Evolutionary conservation across 1,140 invertebrate species (phyloP), one percentile per base, ranked within the genome.

Genomic region (Microplitis demolitor): DNA sequence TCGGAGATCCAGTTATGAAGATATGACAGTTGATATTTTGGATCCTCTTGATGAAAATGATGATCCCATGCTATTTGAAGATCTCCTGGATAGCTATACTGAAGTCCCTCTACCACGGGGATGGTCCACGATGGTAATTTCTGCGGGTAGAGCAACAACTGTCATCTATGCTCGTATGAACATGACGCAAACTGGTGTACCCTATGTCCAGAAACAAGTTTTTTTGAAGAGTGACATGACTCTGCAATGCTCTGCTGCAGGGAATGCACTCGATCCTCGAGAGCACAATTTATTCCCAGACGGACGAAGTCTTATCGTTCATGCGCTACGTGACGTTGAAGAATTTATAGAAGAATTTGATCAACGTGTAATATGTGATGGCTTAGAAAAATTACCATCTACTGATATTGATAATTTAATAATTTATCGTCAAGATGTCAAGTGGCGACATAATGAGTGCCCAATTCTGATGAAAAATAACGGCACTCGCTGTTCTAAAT

Each of bases 281-380:
- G 66, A 80, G 14, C 78, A 82, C 62, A 83, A 82, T 77, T 78
- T 86, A 9, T 63, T 83, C 66, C 78, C 63, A 67, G 77, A 82
- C 16, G 78, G 77, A 6, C 79, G 74, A 76, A 76, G 76, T 74
- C 62, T 74, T 16, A 74, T 74, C 62, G 72, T 86, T 31, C 73
- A 76, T 72, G 73, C 66, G 51, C 64, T 86, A 39, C 37, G 76
- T 61, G 84, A 87, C 69, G 74, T 86, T 71, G 84, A 86, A 74
- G 82, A 84, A 71, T 64, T 84, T 37, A 80, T 87, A 39, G 80
- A 84, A 58, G 81, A 86, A 69, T 86, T 87, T 66, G 78, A 86
- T 75, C 79, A 81, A 75, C 78, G 80, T 64, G 66, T 56, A 5
- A 51, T 85, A 66, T 87, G 85, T 64, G 76, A 82, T 82, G 85